Evolutionary conservation across 2,797 vertebrate species (phyloP), one percentile per base, ranked within the genome.

Genomic region (Podargus strigoides): DNA sequence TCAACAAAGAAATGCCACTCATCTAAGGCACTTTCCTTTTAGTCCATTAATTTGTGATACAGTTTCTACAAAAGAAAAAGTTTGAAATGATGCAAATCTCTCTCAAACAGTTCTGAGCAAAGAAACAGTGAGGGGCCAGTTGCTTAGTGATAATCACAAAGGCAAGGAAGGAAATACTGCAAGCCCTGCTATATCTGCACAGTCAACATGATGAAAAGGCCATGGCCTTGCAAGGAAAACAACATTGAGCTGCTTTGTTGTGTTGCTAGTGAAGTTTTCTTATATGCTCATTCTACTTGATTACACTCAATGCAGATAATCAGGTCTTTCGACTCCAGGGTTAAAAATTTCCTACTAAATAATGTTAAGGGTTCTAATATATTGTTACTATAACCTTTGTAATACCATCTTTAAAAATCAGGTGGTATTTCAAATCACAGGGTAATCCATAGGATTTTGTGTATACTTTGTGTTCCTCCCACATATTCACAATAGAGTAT

Each of bases 91-190:
- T 64, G 49, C 64, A 93, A 85, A 82, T 89, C 60, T 93, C 73
- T 79, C 44, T 85, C 85, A 85, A 93, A 23, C 56, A 87, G 66
- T 80, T 90, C 72, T 74, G 72, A 95, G 70, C 44, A 93, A 12
- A 93, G 78, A 41, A 90, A 80, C 75, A 80, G 78, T 30, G 28
- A 92, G 56, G 59, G 78, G 64, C 55, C 88, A 95, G 87, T 85
- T 92, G 90, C 86, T 95, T 77, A 85, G 85, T 91, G 83, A 90
- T 86, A 85, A 96, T 85, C 83, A 89, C 74, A 91, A 91, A 89
- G 49, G 73, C 77, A 74, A 59, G 64, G 77, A 83, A 85, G 80
- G 88, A 93, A 93, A 90, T 55, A 55, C 58, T 58, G 44, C 73
- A 91, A 86, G 53, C 49, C 55, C 70, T 68, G 62, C 58, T 89